phyloP scores from a whole-genome alignment of 1,140 invertebrate species.

The Listronotus bonariensis region DNA sequence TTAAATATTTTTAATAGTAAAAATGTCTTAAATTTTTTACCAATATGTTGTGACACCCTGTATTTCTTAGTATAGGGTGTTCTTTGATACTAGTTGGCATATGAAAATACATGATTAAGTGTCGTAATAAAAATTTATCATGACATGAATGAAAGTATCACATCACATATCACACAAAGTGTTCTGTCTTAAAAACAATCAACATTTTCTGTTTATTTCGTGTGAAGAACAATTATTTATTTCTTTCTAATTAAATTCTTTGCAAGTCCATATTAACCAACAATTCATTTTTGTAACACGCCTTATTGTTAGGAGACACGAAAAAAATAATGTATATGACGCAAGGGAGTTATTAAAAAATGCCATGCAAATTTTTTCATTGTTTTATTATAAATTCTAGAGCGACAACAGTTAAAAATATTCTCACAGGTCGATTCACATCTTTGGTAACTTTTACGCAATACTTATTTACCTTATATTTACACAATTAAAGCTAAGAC shows the following conservation, averaged over 20 bases:
- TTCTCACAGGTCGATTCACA: constrained; percentile 41
- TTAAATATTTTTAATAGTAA: too few relatives aligned
- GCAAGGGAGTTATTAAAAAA: constrained; percentile 12
- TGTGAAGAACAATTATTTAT: constrained; percentile 12
- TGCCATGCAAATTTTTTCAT: constrained; percentile 35
- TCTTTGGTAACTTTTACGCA: constrained; percentile 45
- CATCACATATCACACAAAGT: background rate
- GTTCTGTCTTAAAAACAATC: background rate
- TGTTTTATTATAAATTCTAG: constrained; percentile 32
- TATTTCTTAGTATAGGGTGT: too few relatives aligned
- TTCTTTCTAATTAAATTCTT: background rate
- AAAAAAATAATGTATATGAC: background rate
- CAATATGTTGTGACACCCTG: too few relatives aligned
- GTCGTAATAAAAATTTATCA: too few relatives aligned
- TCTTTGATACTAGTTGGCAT: too few relatives aligned
- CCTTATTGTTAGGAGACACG: background rate
- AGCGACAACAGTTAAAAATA: constrained; percentile 37
- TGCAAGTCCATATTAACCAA: constrained; percentile 11
- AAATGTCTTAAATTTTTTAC: too few relatives aligned
- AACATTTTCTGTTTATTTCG: background rate
- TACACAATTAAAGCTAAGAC: constrained; percentile 34
- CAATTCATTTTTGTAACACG: constrained; percentile 8
- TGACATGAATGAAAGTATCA: too few relatives aligned
- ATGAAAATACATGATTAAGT: too few relatives aligned
- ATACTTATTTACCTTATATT: constrained; percentile 32